A percentile compares a stretch with the other conserved stretches of the same genome.
phyloP scores from a whole-genome alignment of 2,113 vertebrate species.

The Bos indicus region DNA sequence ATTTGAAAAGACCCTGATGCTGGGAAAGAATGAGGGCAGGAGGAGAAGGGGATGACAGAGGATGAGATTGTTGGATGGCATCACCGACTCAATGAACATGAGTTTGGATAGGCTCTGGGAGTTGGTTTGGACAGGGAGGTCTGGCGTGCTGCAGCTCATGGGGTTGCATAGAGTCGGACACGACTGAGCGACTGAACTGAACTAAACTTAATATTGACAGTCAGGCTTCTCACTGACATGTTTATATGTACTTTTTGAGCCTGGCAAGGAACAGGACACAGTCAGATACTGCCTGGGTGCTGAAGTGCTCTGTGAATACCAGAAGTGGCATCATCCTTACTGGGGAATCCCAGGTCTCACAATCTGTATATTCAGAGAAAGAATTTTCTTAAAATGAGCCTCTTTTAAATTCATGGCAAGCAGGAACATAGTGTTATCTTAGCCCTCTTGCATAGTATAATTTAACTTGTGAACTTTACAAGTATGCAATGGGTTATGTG shows the following conservation, averaged over 20 bases:
- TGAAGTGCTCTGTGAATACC: neutral
- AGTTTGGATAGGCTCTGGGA: neutral
- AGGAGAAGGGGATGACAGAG: neutral
- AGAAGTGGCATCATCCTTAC: neutral
- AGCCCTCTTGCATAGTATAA: neutral
- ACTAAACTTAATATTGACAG: neutral
- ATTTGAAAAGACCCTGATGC: neutral
- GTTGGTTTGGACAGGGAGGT: neutral
- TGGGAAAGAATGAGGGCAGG: neutral
- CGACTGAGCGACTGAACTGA: rapidly evolving
- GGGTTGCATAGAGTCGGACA: neutral
- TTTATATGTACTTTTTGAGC: neutral
- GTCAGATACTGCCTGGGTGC: neutral
- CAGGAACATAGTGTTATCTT: neutral
- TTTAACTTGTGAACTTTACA: neutral
- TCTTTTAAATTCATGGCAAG: neutral
- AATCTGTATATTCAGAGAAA: neutral
- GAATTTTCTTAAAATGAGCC: neutral
- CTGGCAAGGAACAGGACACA: neutral
- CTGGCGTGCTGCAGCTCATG: neutral
- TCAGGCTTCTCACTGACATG: neutral
- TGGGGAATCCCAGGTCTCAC: neutral
- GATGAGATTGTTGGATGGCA: neutral
- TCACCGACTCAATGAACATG: neutral
- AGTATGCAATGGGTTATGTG: neutral